Evolutionary conservation across 1,140 invertebrate species (phyloP), one percentile per base, ranked within the genome.

Genomic region (Maconellicoccus hirsutus): DNA sequence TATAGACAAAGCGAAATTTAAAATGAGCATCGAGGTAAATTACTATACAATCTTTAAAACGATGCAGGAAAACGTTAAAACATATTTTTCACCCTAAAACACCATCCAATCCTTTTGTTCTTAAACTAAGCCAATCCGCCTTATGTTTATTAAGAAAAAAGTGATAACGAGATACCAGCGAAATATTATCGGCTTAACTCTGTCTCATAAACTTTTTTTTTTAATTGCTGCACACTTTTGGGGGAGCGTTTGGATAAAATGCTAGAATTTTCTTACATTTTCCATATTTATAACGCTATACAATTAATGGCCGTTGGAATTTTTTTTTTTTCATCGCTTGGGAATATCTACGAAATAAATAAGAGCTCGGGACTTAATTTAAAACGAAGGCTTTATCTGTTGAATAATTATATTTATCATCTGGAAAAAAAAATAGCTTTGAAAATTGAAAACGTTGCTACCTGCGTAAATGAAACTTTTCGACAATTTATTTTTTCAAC

Each of bases 61-160:
- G 29, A 33, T 12, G 29, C 3, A 12, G 29, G 12, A 33, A 33
- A 33, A 33, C 29, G 29, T 33, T 33, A 33, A 33, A 33, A 33
- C 29, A 33, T 33, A 33, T 33, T 33, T 33, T 33, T 33, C 29
- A 33, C 29, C 29, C 29, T 33, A 52, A 16, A 52, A 52, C 6
- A 16, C 6, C 42, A 52, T 6, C 42, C 42, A 19, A 14, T 52
- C n/a, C 42, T 19, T 52, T 52, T 52, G 42, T 52, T 52, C 42
- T 52, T 52, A 52, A 52, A 52, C 42, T 52, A 52, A 52, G 42
- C 42, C 42, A 52, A 52, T 52, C 42, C 42, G 42, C 42, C 42
- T 52, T 52, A 52, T 19, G n/a, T 14, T 52, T 52, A 52, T 52
- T 52, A 52, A 52, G 42, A 52, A 52, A 52, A 52, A 52, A 52